Evolutionary conservation across 2,113 vertebrate species (phyloP), one percentile per base, ranked within the genome.

Genomic region (Recurvirostra avosetta): DNA sequence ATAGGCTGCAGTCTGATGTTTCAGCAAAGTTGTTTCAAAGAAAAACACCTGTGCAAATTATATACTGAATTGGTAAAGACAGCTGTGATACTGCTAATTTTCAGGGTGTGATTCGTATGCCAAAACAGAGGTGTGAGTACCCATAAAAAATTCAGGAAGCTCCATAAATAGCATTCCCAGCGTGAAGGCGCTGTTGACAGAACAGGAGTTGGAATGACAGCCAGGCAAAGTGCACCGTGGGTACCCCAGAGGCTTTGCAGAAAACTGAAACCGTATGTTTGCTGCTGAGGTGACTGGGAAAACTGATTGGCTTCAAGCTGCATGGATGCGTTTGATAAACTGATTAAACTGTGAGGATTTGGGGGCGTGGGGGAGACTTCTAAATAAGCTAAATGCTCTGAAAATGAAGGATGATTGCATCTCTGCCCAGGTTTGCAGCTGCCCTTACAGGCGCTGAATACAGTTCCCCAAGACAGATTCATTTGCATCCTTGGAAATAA

Each of bases 21-120:
- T 72, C 77, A 84, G 19, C 25, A 23, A 86, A 68, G 9, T 68
- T 89, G 22, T 75, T 96, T 88, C 65, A 87, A 72, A 87, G 59
- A 80, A 67, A 68, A 94, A 3, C 84, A 94, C 79, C 58, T 81
- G 66, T 53, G 43, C 27, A 91, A 94, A 79, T 84, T 78, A 58
- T 19, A 61, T 47, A 30, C 27, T 38, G 52, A 75, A 65, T 65
- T 49, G 11, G 20, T 85, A 87, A 95, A 86, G 88, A 72, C 88
- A 96, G 52, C 68, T 92, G 68, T 83, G 72, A 78, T 84, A 63
- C 36, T 89, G 76, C 32, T 89, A 61, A 96, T 96, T 96, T 96
- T 94, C 76, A 82, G 86, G 66, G 45, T 91, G 58, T 87, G 58
- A 87, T 40, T 84, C 32, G 78, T 32, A 70, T 96, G 90, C 86